Conservation (phyloP, 2,113 vertebrate genomes). For the Typhlomys cinereus region DNA sequence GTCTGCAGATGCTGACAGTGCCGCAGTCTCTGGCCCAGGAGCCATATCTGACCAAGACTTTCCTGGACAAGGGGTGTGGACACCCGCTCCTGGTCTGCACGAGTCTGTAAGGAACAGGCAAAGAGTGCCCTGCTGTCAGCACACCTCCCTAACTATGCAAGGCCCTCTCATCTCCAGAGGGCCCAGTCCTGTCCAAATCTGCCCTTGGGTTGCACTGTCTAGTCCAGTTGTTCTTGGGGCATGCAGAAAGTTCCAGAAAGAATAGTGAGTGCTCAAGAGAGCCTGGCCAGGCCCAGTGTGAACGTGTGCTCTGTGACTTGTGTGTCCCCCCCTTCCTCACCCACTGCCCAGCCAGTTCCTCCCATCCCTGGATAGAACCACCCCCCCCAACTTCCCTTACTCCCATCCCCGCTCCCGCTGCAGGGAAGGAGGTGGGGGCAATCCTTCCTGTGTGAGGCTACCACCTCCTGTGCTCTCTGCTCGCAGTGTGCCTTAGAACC, state of each 20-base stretch:
- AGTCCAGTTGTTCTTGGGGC: neutral
- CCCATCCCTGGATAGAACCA: neutral
- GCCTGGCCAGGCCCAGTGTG: neutral
- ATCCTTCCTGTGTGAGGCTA: neutral
- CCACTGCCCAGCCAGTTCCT: neutral
- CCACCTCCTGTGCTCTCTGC: neutral
- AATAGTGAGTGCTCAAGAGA: neutral
- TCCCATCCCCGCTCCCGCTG: neutral
- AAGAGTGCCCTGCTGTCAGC: no score
- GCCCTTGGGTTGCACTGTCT: rapidly evolving
- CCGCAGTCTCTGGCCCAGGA: no score
- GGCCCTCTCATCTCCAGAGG: no score
- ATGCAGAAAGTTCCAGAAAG: neutral
- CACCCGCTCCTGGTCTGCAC: no score
- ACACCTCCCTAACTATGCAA: no score
- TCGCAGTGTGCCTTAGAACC: no score
- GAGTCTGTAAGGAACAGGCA: no score
- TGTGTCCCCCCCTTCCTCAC: neutral
- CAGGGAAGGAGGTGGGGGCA: neutral
- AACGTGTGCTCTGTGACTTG: neutral
- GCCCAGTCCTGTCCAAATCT: neutral
- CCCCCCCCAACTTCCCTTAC: neutral
- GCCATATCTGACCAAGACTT: no score
- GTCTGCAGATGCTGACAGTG: no score
- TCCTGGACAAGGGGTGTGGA: no score